Base-by-base conservation (phyloP, 2,888 invertebrate species). In the Pseudanteris insignis region DNA sequence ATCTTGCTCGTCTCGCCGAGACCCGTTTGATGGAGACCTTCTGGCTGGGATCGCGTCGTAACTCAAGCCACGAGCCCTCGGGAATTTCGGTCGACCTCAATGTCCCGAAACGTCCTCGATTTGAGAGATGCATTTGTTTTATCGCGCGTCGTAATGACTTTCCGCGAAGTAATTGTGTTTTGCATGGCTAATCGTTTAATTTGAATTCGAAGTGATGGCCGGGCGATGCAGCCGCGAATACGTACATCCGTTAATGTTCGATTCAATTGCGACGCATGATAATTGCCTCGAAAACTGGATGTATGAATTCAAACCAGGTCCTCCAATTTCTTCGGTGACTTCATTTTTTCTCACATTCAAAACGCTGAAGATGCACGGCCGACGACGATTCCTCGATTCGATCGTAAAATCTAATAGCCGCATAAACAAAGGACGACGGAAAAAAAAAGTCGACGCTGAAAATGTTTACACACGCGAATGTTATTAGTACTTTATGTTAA, bases 401-500 rank as follows among this genome's bases (percentile, higher is more conserved):
- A 77, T 78, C 78, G 75, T 79, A 77, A 79, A 79, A 78, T 75
- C 74, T 76, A 78, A 78, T 75, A 73, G 70, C 69, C 72, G 69
- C 72, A 77, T 78, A 78, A 78, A 79, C 69, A 72, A 72, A 68
- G 74, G 70, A 75, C n/a, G n/a, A n/a, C n/a, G n/a, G n/a, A 77
- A 75, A 71, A 69, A 12, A 6, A 14, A 70, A 69, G 73, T 70
- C 67, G 71, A 66, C 69, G 73, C 71, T 68, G 70, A 74, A 74
- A 74, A 71, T 73, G 70, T 69, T 69, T 66, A 67, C 70, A 70
- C 70, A n/a, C n/a, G 65, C 70, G 70, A 69, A 68, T 69, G 71
- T 76, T 79, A 77, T 77, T 78, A 76, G 76, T 74, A 77, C 77
- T 79, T 79, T 77, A 79, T 78, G 77, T 72, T 79, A 78, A 79